phyloP scores from a whole-genome alignment of 2,888 invertebrate species.

The Drosophila greeni region DNA sequence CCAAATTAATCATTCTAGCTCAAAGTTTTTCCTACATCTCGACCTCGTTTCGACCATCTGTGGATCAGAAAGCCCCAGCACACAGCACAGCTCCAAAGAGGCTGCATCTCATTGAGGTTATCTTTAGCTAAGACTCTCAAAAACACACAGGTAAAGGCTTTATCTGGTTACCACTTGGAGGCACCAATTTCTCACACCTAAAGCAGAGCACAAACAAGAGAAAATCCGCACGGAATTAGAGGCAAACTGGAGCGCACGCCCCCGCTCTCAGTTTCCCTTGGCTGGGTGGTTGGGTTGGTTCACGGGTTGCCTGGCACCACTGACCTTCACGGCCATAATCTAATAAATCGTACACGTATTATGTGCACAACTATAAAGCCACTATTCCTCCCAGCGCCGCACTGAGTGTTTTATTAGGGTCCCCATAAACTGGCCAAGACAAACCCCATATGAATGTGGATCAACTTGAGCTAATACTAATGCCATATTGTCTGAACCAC shows the following conservation, averaged over 20 bases:
- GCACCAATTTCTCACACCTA: slow-evolving; percentile 65
- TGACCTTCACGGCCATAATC: slow-evolving; percentile 72
- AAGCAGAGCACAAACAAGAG: slow-evolving; percentile 32
- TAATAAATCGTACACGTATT: slow-evolving; percentile 65
- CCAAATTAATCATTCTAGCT: background rate
- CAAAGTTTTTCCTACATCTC: background rate
- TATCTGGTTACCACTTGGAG: slow-evolving; percentile 63
- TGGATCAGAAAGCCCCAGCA: background rate
- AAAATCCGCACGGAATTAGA: slow-evolving; percentile 27
- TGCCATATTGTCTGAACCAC: slow-evolving; percentile 44
- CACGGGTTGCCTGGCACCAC: slow-evolving; percentile 30
- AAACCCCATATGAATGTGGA: slow-evolving; percentile 39
- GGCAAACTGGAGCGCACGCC: slow-evolving; percentile 49
- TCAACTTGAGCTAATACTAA: slow-evolving; percentile 33
- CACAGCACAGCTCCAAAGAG: slow-evolving; percentile 2
- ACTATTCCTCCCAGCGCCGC: slow-evolving; percentile 36
- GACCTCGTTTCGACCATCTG: slow-evolving; percentile 13
- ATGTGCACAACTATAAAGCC: slow-evolving; percentile 67
- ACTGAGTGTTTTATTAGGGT: slow-evolving; percentile 69
- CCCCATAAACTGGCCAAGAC: slow-evolving; percentile 47
- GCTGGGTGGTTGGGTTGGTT: background rate
- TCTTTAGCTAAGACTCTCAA: slow-evolving; percentile 21
- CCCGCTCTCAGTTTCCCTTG: slow-evolving; percentile 1
- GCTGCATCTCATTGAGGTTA: slow-evolving; percentile 21
- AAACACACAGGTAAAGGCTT: slow-evolving; percentile 25